Evolutionary conservation across 2,888 invertebrate species (phyloP).

Genomic region (Caenorhabditis sulstoni): DNA sequence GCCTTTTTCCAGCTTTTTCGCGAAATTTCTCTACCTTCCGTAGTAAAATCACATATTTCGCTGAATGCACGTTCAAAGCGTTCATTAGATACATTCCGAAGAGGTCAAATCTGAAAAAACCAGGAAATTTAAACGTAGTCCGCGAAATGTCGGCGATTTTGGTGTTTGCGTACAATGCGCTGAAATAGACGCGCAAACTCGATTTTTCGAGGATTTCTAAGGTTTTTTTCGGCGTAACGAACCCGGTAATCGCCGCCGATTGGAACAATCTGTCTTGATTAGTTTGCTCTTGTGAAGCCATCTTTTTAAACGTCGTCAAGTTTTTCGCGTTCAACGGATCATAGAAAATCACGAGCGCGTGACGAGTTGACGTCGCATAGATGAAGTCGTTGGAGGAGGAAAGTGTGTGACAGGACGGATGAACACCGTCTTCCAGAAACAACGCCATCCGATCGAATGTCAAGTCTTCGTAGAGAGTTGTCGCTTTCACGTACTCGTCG

Average conservation of each 20-base stretch:
- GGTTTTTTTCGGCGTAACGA: too few species aligned
- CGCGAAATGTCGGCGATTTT: too few species aligned
- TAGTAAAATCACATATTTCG: constrained; percentile 25
- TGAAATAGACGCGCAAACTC: too few species aligned
- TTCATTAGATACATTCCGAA: constrained; percentile 50
- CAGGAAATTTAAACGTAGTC: too few species aligned
- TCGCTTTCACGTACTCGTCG: constrained; percentile 57
- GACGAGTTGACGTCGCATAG: not conserved
- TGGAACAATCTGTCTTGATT: constrained; percentile 2
- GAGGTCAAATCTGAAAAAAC: constrained; percentile 40
- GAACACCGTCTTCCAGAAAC: constrained; percentile 47
- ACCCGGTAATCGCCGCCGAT: constrained; percentile 35
- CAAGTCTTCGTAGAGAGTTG: constrained; percentile 54
- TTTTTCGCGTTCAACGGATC: constrained; percentile 51
- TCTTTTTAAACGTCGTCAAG: constrained; percentile 33
- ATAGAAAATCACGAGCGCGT: constrained; percentile 54
- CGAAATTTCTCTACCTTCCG: not conserved
- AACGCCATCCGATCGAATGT: constrained; percentile 51
- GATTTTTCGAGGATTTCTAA: too few species aligned
- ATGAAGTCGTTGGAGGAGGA: constrained; percentile 18
- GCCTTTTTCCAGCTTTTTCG: not conserved
- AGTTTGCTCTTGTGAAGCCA: constrained; percentile 45
- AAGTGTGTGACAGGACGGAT: constrained; percentile 40
- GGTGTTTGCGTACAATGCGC: too few species aligned
- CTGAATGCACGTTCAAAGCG: constrained; percentile 20